Evolutionary conservation across 1,140 invertebrate species (phyloP).

Genomic region (Chlorops oryzae): DNA sequence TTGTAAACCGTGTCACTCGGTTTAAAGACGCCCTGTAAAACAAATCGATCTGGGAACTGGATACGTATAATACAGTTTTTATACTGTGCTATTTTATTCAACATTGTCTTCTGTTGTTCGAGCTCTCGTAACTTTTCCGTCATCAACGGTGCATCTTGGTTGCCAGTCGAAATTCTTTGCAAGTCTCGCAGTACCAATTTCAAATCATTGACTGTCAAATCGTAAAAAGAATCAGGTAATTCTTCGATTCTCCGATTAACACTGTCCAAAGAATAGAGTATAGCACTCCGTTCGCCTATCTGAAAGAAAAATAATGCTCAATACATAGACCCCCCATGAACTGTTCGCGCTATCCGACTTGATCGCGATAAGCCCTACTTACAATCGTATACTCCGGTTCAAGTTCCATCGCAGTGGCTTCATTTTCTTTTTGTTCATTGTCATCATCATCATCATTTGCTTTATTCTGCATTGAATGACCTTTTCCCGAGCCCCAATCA

Average conservation of each 20-base stretch:
- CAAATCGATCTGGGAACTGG: constrained; percentile 72
- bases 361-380: no score
- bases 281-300: constrained; percentile 63
- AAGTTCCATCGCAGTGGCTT: constrained; percentile 10
- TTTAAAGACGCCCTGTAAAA: constrained; percentile 72
- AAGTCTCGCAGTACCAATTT: constrained; percentile 64
- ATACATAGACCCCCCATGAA: no score
- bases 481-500: constrained; percentile 37
- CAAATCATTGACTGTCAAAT: constrained; percentile 72
- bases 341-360: no score
- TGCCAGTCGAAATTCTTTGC: constrained; percentile 54
- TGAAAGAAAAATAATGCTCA: constrained; percentile 43
- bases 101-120: constrained; percentile 55
- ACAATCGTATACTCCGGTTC: constrained; percentile 24
- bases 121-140: constrained; percentile 59
- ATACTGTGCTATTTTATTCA: constrained; percentile 60
- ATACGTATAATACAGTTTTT: constrained; percentile 68
- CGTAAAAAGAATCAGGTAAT: constrained; percentile 77
- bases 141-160: constrained; percentile 62
- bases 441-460: background rate
- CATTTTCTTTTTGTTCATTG: constrained; percentile 16
- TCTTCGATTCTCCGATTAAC: constrained; percentile 56
- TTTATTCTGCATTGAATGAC: constrained; percentile 24
- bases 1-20: constrained; percentile 61
- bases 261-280: constrained; percentile 60